phyloP scores from a whole-genome alignment of 2,888 invertebrate species.

The Watsonalla binaria region DNA sequence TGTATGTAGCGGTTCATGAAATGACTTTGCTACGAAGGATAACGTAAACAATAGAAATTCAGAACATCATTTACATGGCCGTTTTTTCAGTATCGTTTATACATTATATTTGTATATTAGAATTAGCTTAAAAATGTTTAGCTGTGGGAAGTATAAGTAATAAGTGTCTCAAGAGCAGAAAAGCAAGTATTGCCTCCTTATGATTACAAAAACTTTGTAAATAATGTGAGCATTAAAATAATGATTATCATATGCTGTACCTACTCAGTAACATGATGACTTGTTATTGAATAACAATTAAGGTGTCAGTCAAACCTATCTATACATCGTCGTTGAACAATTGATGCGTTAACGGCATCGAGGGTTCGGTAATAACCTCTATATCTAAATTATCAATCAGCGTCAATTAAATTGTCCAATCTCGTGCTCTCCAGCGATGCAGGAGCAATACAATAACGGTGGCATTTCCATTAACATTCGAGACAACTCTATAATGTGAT shows the following conservation, averaged over 20 bases:
- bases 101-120: not conserved
- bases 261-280: not conserved
- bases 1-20: constrained; percentile 11
- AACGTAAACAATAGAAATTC: not conserved
- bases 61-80: not conserved
- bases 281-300: too few relatives aligned
- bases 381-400: constrained; percentile 59
- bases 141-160: too few relatives aligned
- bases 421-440: constrained; percentile 33
- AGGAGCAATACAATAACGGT: constrained; percentile 42
- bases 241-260: too few relatives aligned
- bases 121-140: too few relatives aligned
- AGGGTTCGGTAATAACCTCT: constrained; percentile 38
- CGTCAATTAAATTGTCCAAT: constrained; percentile 56
- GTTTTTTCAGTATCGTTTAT: too few relatives aligned
- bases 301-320: not conserved
- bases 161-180: too few relatives aligned
- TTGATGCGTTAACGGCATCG: constrained; percentile 18
- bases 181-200: too few relatives aligned
- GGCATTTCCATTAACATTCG: constrained; percentile 55
- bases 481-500: constrained; percentile 32
- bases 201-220: too few relatives aligned
- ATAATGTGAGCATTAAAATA: too few relatives aligned
- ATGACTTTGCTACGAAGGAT: constrained; percentile 7
- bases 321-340: constrained; percentile 5